Conservation (phyloP, 2,888 invertebrate genomes). For the Syrista parreyssii region DNA sequence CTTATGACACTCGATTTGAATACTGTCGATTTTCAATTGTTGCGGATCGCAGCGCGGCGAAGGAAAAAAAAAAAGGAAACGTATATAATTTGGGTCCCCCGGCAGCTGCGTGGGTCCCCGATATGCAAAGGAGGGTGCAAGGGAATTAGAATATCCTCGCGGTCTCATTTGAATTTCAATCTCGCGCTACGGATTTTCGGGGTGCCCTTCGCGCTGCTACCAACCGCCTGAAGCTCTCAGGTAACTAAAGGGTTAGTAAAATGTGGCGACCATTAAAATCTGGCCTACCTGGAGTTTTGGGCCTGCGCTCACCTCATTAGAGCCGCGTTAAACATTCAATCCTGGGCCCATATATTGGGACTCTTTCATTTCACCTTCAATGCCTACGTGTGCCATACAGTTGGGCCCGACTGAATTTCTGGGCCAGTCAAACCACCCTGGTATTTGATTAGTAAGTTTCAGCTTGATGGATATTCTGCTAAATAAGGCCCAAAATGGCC, state of each 20-base stretch:
- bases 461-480: background rate
- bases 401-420: background rate
- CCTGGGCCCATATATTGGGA: constrained; percentile 20
- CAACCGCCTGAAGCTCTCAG: constrained; percentile 47
- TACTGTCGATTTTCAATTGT: constrained; percentile 58
- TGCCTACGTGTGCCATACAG: constrained; percentile 16
- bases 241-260: constrained; percentile 48
- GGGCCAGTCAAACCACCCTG: background rate
- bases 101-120: constrained; percentile 63
- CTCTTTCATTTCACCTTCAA: background rate
- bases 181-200: constrained; percentile 34
- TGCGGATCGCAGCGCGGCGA: constrained; percentile 40
- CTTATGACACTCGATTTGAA: constrained; percentile 49
- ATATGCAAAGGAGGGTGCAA: constrained; percentile 62
- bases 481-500: background rate
- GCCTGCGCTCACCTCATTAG: constrained; percentile 56
- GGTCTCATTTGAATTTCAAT: constrained; percentile 67
- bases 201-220: constrained; percentile 21
- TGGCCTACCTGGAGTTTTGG: constrained; percentile 22
- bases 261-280: constrained; percentile 21
- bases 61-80: constrained; percentile 32
- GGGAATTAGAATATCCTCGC: constrained; percentile 66
- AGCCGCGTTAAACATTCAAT: constrained; percentile 54
- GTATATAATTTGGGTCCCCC: constrained; percentile 56
- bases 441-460: background rate